Evolutionary conservation across 2,797 vertebrate genomes (phyloP), one percentile per base, ranked within the genome.

Genomic region (Heteromormyrus szaboi): DNA sequence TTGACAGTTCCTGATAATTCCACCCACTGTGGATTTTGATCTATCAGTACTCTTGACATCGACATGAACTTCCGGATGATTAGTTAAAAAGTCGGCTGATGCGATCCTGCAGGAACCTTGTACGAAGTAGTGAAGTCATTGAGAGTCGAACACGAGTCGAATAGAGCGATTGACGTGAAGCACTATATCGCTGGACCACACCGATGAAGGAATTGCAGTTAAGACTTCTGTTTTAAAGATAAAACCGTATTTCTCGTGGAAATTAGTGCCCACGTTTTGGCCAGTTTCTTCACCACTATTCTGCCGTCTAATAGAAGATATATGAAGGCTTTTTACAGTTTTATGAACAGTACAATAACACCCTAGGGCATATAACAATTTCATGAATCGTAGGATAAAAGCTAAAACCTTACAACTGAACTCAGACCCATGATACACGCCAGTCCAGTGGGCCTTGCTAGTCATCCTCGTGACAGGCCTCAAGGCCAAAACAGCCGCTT

Each of bases 291-390:
- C n/a, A 29, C 19, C 44, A 50, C 22, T 25, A 7, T 85, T 48
- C 46, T 29, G 19, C 46, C 19, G 14, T 48, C 81, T 85, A 48
- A 19, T 46, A 50, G 44, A 44, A 29, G 25, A 81, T 81, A 81
- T 81, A 81, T 81, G 59, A n/a, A n/a, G 76, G 76, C 41, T 46
- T 81, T 19, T 81, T 81, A 81, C 76, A 81, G 41, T 81, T 81
- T 81, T 81, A 81, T 81, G 76, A 81, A n/a, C 76, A 9, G 76
- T n/a, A 46, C 37, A 81, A 81, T 81, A 46, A 81, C 76, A 81
- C 76, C 41, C 37, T 22, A 44, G 76, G 76, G 76, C 41, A 19
- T 81, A 7, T 46, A n/a, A 9, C 14, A 37, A 72, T 17, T 37
- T 72, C 4, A 72, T 72, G 29, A 72, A 72, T 33, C 5, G 2